phyloP scores from a whole-genome alignment of 2,797 vertebrate genomes.

The Lepus oiostolus region DNA sequence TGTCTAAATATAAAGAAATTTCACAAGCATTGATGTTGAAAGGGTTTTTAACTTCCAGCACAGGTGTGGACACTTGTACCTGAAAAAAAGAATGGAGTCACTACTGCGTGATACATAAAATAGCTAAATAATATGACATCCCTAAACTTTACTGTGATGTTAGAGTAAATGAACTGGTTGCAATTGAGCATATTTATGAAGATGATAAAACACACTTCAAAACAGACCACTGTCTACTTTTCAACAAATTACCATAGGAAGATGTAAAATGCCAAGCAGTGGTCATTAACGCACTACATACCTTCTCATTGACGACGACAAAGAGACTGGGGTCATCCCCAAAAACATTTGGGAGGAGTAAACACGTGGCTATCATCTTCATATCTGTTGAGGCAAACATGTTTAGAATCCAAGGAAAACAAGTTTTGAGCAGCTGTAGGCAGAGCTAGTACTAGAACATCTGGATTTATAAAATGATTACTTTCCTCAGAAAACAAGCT shows the following conservation, averaged over 20 bases:
- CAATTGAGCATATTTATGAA: background rate
- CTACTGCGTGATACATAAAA: background rate
- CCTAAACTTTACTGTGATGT: background rate
- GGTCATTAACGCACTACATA: slow-evolving; percentile 39
- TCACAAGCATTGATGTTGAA: slow-evolving; percentile 71
- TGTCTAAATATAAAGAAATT: slow-evolving; percentile 85
- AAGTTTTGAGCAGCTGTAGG: slow-evolving; percentile 61
- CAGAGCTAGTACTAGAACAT: slow-evolving; percentile 18
- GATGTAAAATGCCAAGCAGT: background rate
- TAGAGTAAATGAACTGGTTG: background rate
- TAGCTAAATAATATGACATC: background rate
- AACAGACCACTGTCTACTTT: background rate
- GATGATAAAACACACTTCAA: background rate
- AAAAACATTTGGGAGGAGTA: slow-evolving; percentile 87
- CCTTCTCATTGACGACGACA: slow-evolving; percentile 85
- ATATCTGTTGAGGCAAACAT: slow-evolving; percentile 85
- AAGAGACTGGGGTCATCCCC: slow-evolving; percentile 87
- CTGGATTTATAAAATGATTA: background rate
- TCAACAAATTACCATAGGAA: background rate
- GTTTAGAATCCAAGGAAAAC: slow-evolving; percentile 52
- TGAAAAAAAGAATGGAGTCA: slow-evolving; percentile 62
- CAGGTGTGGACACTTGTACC: slow-evolving; percentile 83
- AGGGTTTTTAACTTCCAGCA: slow-evolving; percentile 87
- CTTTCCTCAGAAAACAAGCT: background rate
- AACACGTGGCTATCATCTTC: slow-evolving; percentile 88